phyloP scores from a whole-genome alignment of 92 coral and sea anemone genomes.

The Phenganax subtilis region DNA sequence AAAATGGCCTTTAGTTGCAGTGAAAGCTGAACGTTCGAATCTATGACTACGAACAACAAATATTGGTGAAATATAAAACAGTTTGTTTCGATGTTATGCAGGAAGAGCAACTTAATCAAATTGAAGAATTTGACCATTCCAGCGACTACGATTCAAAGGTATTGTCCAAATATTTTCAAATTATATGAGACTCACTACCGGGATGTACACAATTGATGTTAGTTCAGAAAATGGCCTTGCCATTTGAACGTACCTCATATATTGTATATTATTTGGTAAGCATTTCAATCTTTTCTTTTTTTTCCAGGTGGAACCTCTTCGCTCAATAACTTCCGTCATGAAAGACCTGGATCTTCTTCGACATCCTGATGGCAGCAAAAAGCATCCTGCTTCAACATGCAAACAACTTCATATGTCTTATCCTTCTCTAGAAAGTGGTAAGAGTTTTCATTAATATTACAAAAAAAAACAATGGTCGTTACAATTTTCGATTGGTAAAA shows the following conservation, averaged over 20 bases:
- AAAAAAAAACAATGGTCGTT: neutral
- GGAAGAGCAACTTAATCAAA: slow-evolving; percentile 6
- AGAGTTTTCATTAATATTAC: neutral
- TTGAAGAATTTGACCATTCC: neutral
- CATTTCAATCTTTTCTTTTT: neutral
- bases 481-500: no score
- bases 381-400: slow-evolving; percentile 86
- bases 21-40: no score
- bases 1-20: no score
- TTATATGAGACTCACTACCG: neutral
- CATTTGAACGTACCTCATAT: no score
- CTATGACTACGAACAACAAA: neutral
- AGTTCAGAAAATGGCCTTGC: no score
- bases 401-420: slow-evolving; percentile 61
- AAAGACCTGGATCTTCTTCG: slow-evolving; percentile 62
- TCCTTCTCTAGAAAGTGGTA: slow-evolving; percentile 67
- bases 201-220: neutral
- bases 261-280: no score
- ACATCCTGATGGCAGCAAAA: slow-evolving; percentile 77
- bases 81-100: neutral
- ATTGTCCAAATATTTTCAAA: neutral
- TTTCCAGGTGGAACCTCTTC: slow-evolving; percentile 43
- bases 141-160: neutral
- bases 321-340: slow-evolving; percentile 40
- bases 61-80: neutral